Conservation (phyloP, 64 coral and sea anemone genomes). For the Montipora sp. region DNA sequence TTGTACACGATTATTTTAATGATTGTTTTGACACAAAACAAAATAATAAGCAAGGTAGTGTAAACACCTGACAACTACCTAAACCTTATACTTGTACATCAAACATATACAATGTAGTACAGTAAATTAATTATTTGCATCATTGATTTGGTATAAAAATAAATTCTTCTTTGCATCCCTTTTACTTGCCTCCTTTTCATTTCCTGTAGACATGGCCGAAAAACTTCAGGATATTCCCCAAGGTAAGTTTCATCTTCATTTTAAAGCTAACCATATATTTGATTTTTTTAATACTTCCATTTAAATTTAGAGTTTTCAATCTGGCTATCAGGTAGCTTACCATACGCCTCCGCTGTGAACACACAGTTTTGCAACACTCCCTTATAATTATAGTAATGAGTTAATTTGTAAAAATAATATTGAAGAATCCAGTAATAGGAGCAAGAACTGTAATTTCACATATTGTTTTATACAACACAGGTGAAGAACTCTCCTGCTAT, state of each 20-base stretch:
- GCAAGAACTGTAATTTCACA: neutral
- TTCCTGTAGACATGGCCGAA: neutral
- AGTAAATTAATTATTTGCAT: neutral
- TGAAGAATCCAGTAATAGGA: neutral
- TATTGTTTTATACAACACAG: neutral
- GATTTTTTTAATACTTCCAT: neutral
- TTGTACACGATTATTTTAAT: neutral
- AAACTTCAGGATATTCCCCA: neutral
- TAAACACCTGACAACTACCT: neutral
- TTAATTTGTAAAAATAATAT: neutral
- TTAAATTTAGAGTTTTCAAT: slow-evolving; percentile 3
- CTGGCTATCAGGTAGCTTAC: neutral
- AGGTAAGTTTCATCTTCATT: neutral
- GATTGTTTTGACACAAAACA: neutral
- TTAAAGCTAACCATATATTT: neutral
- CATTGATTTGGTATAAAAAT: slow-evolving; percentile 2
- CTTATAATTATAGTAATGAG: neutral
- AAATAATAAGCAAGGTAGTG: slow-evolving; percentile 1
- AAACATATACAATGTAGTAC: neutral
- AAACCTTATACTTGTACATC: neutral
- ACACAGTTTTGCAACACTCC: neutral
- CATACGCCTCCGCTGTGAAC: neutral
- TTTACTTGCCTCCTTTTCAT: neutral
- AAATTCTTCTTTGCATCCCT: neutral
- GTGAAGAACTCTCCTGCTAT: neutral